These are phyloP conservation scores for Drosophila affinis DNA, from an alignment of 2,888 invertebrate genomes.

Conservation along the genomic window DNA sequence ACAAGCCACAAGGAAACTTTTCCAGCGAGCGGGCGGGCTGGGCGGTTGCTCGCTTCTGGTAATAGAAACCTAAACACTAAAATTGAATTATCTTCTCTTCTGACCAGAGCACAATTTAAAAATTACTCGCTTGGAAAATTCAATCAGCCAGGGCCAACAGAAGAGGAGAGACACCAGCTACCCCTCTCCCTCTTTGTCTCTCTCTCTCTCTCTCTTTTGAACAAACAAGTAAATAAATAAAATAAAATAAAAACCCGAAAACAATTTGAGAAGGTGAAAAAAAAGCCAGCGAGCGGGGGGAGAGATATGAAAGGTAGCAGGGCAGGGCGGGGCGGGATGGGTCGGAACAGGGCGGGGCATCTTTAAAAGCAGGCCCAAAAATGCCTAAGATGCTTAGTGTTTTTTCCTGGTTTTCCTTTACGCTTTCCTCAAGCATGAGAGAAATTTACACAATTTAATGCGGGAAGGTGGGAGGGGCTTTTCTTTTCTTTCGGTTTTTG, in stretches of 20 bases:
- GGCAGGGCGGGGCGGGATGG: no score
- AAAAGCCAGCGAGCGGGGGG: constrained; percentile 4
- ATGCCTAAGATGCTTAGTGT: constrained; percentile 68
- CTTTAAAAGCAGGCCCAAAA: constrained; percentile 68
- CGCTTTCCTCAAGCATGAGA: constrained; percentile 29
- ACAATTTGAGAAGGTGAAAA: constrained; percentile 54
- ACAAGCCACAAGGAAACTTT: constrained; percentile 11
- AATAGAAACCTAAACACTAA: constrained; percentile 73
- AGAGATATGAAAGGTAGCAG: neutral
- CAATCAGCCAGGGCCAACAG: constrained; percentile 61
- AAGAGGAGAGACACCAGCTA: no score
- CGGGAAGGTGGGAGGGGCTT: neutral
- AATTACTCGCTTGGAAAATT: constrained; percentile 79
- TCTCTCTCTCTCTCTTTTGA: constrained; percentile 12
- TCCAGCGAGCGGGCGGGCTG: neutral
- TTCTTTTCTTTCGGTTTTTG: constrained; percentile 38
- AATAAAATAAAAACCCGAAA: constrained; percentile 63
- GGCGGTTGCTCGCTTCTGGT: constrained; percentile 23
- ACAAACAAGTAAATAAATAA: constrained; percentile 71
- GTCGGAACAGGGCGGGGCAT: neutral
- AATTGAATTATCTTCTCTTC: constrained; percentile 75
- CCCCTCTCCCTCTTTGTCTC: constrained; percentile 14
- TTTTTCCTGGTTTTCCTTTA: constrained; percentile 23
- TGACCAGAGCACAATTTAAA: constrained; percentile 77
- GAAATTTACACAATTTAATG: constrained; percentile 58